Conservation (phyloP, 2,113 vertebrate species). For the Microtus oregoni region DNA sequence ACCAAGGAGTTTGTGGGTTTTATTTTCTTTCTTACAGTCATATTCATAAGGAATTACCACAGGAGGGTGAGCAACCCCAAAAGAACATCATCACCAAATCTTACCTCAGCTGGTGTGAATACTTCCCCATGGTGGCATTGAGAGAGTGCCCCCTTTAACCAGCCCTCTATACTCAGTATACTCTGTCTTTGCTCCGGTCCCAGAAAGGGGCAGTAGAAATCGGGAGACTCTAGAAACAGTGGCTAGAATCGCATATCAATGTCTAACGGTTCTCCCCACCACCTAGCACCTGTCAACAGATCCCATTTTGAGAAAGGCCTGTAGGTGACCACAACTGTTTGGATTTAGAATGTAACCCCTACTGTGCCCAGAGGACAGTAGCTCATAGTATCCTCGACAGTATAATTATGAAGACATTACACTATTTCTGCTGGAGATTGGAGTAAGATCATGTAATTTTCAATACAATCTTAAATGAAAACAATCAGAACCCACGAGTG, state of each 20-base stretch:
- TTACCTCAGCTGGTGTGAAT: not conserved
- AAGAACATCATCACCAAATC: not conserved
- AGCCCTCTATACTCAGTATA: too few species aligned
- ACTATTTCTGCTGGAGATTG: not conserved
- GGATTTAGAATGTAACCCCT: not conserved
- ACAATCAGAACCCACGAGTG: not conserved
- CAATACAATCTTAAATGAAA: not conserved
- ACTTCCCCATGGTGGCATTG: not conserved
- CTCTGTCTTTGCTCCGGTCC: too few species aligned
- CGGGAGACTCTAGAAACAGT: not conserved
- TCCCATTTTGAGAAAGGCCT: not conserved
- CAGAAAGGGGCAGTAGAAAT: not conserved
- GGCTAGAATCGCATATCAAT: not conserved
- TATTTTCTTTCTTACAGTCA: not conserved
- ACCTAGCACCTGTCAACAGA: not conserved
- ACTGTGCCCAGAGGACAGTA: not conserved
- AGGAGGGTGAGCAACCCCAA: not conserved
- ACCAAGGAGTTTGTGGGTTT: not conserved
- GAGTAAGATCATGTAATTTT: not conserved
- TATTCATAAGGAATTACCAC: not conserved
- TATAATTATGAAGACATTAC: not conserved
- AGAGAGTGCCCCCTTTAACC: too few species aligned
- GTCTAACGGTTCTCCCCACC: not conserved
- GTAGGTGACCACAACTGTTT: not conserved
- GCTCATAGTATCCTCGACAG: not conserved